Conservation (phyloP, 2,888 invertebrate genomes). For the Limnephilus lunatus region DNA sequence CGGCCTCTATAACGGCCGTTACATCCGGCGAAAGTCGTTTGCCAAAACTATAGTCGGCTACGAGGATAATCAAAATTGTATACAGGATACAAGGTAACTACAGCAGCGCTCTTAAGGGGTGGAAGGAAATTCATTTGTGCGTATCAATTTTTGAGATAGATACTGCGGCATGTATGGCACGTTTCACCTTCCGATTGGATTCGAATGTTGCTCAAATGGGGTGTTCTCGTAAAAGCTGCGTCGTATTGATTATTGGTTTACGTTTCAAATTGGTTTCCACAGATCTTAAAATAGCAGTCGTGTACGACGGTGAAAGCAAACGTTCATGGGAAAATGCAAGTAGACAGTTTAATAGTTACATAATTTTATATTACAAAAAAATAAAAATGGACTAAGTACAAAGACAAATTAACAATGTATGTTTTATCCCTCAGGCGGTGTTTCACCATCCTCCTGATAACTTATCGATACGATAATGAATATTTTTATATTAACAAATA, state of each 20-base stretch:
- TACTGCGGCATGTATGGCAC: conserved; percentile 3
- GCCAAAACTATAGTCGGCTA: conserved; percentile 58
- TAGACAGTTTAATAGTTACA: too few relatives aligned
- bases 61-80: conserved; percentile 58
- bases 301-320: too few relatives aligned
- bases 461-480: too few relatives aligned
- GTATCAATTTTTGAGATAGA: conserved; percentile 18
- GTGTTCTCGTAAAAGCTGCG: neutral
- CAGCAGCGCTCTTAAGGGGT: neutral
- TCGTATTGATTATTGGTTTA: neutral
- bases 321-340: too few relatives aligned
- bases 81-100: conserved; percentile 12
- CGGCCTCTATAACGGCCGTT: conserved; percentile 63
- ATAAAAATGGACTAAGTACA: too few relatives aligned
- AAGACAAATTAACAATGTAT: too few relatives aligned
- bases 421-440: too few relatives aligned
- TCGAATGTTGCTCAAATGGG: neutral
- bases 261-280: neutral
- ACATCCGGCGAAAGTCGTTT: conserved; percentile 63
- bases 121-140: conserved; percentile 11
- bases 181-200: neutral
- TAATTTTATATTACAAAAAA: too few relatives aligned
- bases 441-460: too few relatives aligned
- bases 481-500: too few relatives aligned
- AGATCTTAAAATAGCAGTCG: neutral